Evolutionary conservation across 2,797 vertebrate genomes (phyloP).

Genomic region (Meriones psammophilus): DNA sequence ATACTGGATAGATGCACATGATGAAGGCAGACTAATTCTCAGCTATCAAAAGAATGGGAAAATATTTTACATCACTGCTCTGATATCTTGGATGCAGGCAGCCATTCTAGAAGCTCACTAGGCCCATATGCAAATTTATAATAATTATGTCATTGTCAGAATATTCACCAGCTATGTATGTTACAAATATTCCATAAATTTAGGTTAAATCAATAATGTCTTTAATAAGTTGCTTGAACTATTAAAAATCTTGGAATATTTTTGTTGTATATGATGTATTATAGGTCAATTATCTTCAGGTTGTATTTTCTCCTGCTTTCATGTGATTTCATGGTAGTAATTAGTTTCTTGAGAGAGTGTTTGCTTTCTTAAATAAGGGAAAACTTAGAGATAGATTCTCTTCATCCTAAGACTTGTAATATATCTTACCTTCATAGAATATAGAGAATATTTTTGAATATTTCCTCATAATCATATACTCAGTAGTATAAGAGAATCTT

Average conservation of each 20-base stretch:
- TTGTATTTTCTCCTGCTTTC: slow-evolving; percentile 26
- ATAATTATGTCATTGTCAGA: slow-evolving; percentile 21
- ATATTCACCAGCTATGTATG: slow-evolving; percentile 27
- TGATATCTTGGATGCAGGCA: not conserved
- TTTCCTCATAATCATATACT: slow-evolving; percentile 50
- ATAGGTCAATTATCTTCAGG: not conserved
- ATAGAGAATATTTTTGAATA: slow-evolving; percentile 57
- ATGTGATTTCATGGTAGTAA: slow-evolving; percentile 12
- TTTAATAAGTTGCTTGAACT: slow-evolving; percentile 30
- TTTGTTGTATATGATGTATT: slow-evolving; percentile 27
- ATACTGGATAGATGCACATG: not conserved
- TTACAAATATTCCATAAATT: slow-evolving; percentile 1
- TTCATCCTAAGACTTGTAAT: slow-evolving; percentile 39
- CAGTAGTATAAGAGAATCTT: slow-evolving; percentile 56
- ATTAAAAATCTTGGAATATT: slow-evolving; percentile 3
- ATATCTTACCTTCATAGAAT: slow-evolving; percentile 48
- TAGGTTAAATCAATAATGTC: slow-evolving; percentile 28
- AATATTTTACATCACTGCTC: not conserved
- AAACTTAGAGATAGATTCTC: slow-evolving; percentile 51
- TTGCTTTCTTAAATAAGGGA: slow-evolving; percentile 61
- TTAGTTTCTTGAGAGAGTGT: slow-evolving; percentile 29
- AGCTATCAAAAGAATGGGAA: not conserved
- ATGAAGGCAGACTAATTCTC: not conserved
- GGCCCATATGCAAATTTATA: slow-evolving; percentile 5
- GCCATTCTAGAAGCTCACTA: not conserved